phyloP scores from a whole-genome alignment of 1,140 invertebrate genomes.

The Pseudomyrmex cubaensis region DNA sequence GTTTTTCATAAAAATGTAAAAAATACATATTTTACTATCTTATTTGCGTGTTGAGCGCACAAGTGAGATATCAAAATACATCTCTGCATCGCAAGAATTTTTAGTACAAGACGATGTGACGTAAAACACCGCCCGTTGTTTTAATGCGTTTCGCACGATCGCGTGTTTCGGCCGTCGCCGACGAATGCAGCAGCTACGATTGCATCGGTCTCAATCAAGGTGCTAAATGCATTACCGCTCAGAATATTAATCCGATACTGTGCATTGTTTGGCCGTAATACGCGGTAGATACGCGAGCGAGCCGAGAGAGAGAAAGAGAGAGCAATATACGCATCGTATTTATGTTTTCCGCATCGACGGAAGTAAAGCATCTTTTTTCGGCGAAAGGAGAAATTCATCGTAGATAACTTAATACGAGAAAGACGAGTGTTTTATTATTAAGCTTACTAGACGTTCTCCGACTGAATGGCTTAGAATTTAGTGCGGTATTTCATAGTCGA shows the following conservation, averaged over 20 bases:
- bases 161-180: conserved; percentile 12
- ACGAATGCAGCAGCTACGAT: conserved; percentile 38
- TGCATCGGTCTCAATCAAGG: conserved; percentile 55
- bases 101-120: neutral
- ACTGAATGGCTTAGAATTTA: too few relatives aligned
- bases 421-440: neutral
- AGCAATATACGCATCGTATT: conserved; percentile 24
- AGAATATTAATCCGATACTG: conserved; percentile 32
- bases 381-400: neutral
- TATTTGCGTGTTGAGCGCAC: neutral
- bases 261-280: conserved; percentile 37
- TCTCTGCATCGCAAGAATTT: neutral
- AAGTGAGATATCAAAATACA: too few relatives aligned
- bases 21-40: neutral
- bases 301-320: too few relatives aligned
- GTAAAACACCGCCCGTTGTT: neutral
- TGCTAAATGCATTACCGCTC: conserved; percentile 50
- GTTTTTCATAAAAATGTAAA: too few relatives aligned
- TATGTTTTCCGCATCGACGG: neutral
- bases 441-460: too few relatives aligned
- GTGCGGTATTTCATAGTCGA: too few relatives aligned
- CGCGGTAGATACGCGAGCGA: neutral
- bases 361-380: neutral
- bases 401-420: neutral
- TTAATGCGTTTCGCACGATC: neutral